These are phyloP conservation scores for Amphipoea lucens DNA, from an alignment of 2,888 invertebrate species.

Conservation along the genomic window DNA sequence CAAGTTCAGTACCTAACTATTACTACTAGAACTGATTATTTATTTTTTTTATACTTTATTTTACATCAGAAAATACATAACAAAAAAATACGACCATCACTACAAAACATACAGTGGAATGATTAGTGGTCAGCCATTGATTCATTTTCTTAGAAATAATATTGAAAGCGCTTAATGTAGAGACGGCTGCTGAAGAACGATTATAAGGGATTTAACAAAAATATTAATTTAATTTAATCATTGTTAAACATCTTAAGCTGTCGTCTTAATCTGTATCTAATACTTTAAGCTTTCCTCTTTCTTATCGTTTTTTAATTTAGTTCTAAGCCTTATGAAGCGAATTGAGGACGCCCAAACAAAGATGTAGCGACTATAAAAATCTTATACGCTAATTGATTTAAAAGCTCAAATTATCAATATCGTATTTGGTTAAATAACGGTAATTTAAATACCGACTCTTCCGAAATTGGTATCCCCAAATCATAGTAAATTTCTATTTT, in stretches of 20 bases:
- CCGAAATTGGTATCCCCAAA: slow-evolving; percentile 7
- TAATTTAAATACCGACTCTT: background rate
- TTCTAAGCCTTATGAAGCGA: slow-evolving; percentile 2
- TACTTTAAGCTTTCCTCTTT: slow-evolving; percentile 1
- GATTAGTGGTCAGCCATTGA: too few species aligned
- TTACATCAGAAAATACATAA: too few species aligned
- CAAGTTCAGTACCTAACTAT: background rate
- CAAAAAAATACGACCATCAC: too few species aligned
- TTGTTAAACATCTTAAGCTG: background rate
- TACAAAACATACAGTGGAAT: too few species aligned
- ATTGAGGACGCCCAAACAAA: slow-evolving; percentile 5
- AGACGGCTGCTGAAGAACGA: background rate
- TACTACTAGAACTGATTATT: too few species aligned
- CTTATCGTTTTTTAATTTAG: background rate
- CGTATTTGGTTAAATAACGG: slow-evolving; percentile 22
- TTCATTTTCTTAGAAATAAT: too few species aligned
- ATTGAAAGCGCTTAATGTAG: background rate
- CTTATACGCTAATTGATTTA: background rate
- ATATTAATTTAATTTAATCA: slow-evolving; percentile 14
- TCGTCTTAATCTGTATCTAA: background rate
- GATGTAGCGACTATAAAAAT: background rate
- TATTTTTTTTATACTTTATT: too few species aligned
- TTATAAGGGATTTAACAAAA: background rate
- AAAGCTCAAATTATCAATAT: background rate
- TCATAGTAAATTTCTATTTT: background rate